Evolutionary conservation across 2,797 vertebrate species (phyloP), one percentile per base, ranked within the genome.

Genomic region (Sebastolobus altivelis): DNA sequence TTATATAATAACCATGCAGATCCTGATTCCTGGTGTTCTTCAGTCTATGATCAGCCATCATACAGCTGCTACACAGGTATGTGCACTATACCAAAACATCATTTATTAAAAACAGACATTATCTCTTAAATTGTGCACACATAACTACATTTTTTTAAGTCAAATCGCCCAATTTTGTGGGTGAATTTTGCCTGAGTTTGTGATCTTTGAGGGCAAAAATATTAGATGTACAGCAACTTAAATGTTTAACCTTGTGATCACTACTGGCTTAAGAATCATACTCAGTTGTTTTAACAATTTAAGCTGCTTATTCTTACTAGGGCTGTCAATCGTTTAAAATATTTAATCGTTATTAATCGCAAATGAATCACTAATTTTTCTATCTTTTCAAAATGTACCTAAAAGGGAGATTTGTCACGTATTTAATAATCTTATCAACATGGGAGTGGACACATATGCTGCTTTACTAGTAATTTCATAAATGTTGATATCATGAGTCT

Each of bases 251-350:
- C 9, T 54, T 11, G n/a, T 54, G n/a, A 22, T 54, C 52, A 5
- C n/a, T 5, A 7, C 0, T 58, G 58, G 1, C 0, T 8, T 7
- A 10, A 9, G 4, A 5, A 5, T 52, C 2, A 8, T 8, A 20
- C 46, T 4, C 18, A n/a, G 52, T 22, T 22, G 52, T 55, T 11
- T 22, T 55, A 31, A 4, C 4, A 4, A 31, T 4, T 31, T 31
- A 31, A 31, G 31, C 31, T 31, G 31, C 31, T 31, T 31, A 31
- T 31, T 31, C 31, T 31, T 31, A 31, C 31, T 4, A 31, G 31
- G 31, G 31, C 31, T 31, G 31, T 31, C 4, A 31, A 31, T 31
- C 31, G 5, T 4, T 31, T 31, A 4, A 31, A 31, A 31, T 4
- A 31, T 31, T 31, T 31, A 31, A 31, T 31, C 5, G 31, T 31